Evolutionary conservation across 1,140 invertebrate species (phyloP).

Genomic region (Daktulosphaira vitifoliae): DNA sequence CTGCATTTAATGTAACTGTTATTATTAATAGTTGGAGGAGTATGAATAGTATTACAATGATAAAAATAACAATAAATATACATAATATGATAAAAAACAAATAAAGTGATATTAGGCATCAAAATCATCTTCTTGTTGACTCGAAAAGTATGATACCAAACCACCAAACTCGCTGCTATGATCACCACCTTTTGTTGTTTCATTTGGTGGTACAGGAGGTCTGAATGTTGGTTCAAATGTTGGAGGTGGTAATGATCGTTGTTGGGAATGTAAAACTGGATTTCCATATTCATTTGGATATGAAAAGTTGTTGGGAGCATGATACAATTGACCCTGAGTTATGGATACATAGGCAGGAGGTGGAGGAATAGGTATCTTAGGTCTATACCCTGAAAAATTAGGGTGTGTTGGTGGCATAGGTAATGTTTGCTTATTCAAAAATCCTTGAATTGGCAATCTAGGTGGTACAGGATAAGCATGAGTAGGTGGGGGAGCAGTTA

Average conservation of each 20-base stretch:
- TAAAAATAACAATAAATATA: too few relatives aligned
- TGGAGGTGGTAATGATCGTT: neutral
- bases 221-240: neutral
- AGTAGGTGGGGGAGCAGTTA: too few relatives aligned
- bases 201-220: neutral
- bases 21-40: too few relatives aligned
- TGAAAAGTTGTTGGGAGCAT: neutral
- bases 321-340: neutral
- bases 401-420: constrained; percentile 45
- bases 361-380: constrained; percentile 18
- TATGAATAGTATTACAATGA: too few relatives aligned
- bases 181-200: neutral
- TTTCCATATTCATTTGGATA: neutral
- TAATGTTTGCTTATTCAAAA: constrained; percentile 42
- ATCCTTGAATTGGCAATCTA: constrained; percentile 38
- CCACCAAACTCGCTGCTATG: constrained; percentile 68
- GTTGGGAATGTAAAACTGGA: neutral
- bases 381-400: neutral
- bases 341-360: constrained; percentile 23
- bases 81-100: too few relatives aligned
- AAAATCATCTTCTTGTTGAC: constrained; percentile 59
- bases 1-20: too few relatives aligned
- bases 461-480: too few relatives aligned
- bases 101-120: constrained; percentile 38
- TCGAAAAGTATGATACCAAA: constrained; percentile 77